Conservation (phyloP, 2,113 vertebrate species). For the human region DNA sequence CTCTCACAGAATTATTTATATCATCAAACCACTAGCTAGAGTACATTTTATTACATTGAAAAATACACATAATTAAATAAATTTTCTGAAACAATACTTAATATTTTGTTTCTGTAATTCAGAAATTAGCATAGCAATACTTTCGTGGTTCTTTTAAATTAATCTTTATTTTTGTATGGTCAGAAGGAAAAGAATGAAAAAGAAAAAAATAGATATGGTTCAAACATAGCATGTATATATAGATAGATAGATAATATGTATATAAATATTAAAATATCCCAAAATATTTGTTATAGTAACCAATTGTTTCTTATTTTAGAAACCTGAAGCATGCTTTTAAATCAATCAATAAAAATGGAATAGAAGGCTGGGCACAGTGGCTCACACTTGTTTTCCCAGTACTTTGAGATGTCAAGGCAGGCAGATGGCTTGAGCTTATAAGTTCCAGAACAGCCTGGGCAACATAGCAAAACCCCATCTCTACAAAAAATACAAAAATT, state of each 20-base stretch:
- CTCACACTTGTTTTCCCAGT: too few relatives aligned
- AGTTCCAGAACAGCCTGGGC: too few relatives aligned
- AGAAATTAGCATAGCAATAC: not conserved
- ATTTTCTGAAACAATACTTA: not conserved
- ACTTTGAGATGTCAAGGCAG: too few relatives aligned
- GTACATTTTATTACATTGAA: not conserved
- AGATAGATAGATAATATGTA: too few relatives aligned
- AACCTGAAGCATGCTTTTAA: not conserved
- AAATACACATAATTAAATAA: not conserved
- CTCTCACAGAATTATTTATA: not conserved
- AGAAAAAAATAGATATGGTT: not conserved
- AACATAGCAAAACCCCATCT: too few relatives aligned
- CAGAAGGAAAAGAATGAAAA: not conserved
- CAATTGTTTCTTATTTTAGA: not conserved
- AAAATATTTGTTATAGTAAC: not conserved
- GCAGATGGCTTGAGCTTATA: too few relatives aligned
- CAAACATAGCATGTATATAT: not conserved
- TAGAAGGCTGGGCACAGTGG: not conserved
- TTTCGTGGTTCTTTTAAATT: not conserved
- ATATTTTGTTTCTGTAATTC: not conserved
- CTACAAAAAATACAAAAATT: too few relatives aligned
- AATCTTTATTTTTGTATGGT: not conserved
- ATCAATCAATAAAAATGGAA: not conserved
- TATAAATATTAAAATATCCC: not conserved
- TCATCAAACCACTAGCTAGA: not conserved